A percentile compares a stretch with the other conserved stretches of the same genome.
phyloP scores from a whole-genome alignment of 2,888 invertebrate species.

The Torymus auratus region DNA sequence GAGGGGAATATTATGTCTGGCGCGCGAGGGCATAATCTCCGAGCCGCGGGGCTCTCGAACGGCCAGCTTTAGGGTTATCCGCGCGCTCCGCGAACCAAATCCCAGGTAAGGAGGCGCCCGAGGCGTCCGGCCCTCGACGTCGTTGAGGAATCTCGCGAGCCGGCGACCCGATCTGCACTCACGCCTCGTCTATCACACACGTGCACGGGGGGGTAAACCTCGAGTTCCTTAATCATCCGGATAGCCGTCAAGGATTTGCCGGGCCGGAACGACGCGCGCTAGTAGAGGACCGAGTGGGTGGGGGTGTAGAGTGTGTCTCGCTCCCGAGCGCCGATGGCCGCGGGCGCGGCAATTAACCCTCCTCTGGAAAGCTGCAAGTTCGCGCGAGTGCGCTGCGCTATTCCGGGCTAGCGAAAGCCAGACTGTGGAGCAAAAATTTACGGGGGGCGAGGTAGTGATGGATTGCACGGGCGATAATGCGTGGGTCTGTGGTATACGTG shows the following conservation, averaged over 20 bases:
- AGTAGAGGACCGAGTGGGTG: no score
- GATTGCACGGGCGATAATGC: no score
- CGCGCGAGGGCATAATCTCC: background rate
- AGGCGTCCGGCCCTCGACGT: background rate
- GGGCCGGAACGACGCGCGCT: background rate
- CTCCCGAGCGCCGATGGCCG: no score
- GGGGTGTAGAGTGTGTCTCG: no score
- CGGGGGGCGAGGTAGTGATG: no score
- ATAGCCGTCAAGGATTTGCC: conserved; percentile 58
- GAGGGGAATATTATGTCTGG: conserved; percentile 4
- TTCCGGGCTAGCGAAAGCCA: no score
- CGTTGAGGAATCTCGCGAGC: conserved; percentile 5
- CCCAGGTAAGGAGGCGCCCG: conserved; percentile 17
- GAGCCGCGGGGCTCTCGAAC: background rate
- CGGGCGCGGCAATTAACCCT: conserved; percentile 59
- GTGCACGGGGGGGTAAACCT: no score
- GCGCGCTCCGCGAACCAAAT: conserved; percentile 1
- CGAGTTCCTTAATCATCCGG: conserved; percentile 59
- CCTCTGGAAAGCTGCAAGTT: background rate
- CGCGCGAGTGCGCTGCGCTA: background rate
- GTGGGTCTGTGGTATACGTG: no score
- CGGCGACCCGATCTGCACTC: background rate
- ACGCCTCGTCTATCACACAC: conserved; percentile 25
- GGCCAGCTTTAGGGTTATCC: conserved; percentile 23
- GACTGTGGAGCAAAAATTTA: no score